These are phyloP conservation scores for Notarius lentiginosus DNA, from an alignment of 2,113 vertebrate species.

Conservation along the genomic window DNA sequence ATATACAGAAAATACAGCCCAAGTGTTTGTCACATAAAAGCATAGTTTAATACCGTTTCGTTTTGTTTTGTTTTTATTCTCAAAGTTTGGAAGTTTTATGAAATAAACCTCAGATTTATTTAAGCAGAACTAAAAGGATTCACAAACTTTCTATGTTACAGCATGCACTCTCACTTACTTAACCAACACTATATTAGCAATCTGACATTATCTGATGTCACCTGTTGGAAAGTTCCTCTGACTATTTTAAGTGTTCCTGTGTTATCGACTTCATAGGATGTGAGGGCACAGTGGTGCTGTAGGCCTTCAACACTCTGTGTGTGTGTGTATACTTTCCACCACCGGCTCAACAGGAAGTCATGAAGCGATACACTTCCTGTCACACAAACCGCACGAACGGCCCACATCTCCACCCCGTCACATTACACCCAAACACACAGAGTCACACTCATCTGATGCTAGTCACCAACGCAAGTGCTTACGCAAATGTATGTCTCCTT, in stretches of 20 bases:
- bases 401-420: constrained; percentile 37
- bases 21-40: neutral
- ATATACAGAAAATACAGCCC: neutral
- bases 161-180: neutral
- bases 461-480: neutral
- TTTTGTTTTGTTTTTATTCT: neutral
- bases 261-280: neutral
- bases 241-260: constrained; percentile 36
- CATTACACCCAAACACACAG: neutral
- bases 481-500: neutral
- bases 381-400: constrained; percentile 34
- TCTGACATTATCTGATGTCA: constrained; percentile 14
- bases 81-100: neutral
- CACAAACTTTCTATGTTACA: neutral
- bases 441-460: neutral
- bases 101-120: neutral
- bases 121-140: neutral
- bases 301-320: constrained; percentile 4
- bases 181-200: neutral
- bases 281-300: neutral
- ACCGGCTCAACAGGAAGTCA: constrained; percentile 47
- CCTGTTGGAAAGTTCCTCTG: constrained; percentile 39
- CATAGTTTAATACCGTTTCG: neutral
- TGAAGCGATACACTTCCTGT: constrained; percentile 49
- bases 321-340: constrained; percentile 38